Percentiles rank a stretch among this genome's conserved stretches.
Conservation (phyloP, 1,140 invertebrate genomes). For the Phymorhynchus buccinoides region DNA sequence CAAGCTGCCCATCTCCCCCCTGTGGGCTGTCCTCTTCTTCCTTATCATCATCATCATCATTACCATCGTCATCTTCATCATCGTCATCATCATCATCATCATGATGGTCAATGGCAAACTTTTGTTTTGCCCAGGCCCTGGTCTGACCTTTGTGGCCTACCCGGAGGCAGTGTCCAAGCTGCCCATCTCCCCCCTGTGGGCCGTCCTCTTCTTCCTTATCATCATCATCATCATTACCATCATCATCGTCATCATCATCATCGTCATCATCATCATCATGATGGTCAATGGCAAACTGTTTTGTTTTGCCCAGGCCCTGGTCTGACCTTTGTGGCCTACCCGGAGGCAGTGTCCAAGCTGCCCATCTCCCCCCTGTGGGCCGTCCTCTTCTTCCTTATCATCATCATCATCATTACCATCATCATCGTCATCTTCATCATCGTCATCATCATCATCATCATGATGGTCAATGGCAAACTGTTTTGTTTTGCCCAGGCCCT, state of each 20-base stretch:
- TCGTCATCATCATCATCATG: no score
- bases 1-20: constrained; percentile 91
- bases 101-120: no score
- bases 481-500: no score
- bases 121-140: no score
- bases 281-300: no score
- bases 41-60: constrained; percentile 95
- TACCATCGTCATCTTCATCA: no score
- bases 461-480: no score
- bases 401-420: constrained; percentile 91
- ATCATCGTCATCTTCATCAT: no score
- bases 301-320: constrained; percentile 95
- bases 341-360: constrained; percentile 94
- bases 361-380: constrained; percentile 97
- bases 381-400: constrained; percentile 98
- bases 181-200: constrained; percentile 96
- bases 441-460: no score
- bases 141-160: constrained; percentile 96
- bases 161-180: constrained; percentile 96
- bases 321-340: constrained; percentile 96
- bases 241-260: no score
- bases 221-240: constrained; percentile 90
- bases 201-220: constrained; percentile 98
- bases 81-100: no score
- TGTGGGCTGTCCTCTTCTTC: constrained; percentile 99